Evolutionary conservation across 1,140 invertebrate genomes (phyloP), one percentile per base, ranked within the genome.

Genomic region (Tachypleus tridentatus): DNA sequence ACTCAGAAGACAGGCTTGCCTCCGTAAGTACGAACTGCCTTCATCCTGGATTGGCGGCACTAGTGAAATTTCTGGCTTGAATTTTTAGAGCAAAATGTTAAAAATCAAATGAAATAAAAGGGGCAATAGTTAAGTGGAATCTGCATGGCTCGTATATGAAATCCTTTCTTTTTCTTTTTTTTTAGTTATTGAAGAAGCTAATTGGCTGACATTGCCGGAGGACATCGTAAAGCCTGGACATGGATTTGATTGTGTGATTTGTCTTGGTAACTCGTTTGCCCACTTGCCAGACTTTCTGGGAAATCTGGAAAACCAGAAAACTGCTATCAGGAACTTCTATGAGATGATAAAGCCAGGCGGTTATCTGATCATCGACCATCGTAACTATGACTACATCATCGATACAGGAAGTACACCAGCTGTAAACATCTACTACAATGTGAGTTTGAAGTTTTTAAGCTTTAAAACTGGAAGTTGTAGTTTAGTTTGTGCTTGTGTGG

Each of bases 191-290:
- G 75, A 78, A 70, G 77, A 78, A 70, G 77, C 74, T 6, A 78
- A 78, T 67, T 78, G 77, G 77, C 62, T 78, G 52, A 76, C 75
- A 5, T 69, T 78, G 7, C 68, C 69, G 0, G 81, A 86, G 8
- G 89, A 92, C 63, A 65, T 76, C 11, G 64, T 68, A 10, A 70
- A 73, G 51, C 70, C 83, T 87, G 48, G 74, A 80, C 67, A 64
- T 47, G 73, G 72, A 7, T 78, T 75, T 67, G 77, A 78, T 71
- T 75, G 76, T 51, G 75, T 92, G 3, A 87, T 93, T 68, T 93
- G 89, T 72, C 79, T 93, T 52, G 90, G 90, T 63, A 93, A 93
- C 74, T 92, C 89, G 8, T 93, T 93, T 76, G 87, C 90, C 58
- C 90, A 93, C 77, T 82, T 93, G 68, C 81, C 88, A 57, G 89